Percentiles rank a stretch among this genome's conserved stretches.
phyloP scores from a whole-genome alignment of 1,140 invertebrate species.

The Drosophila leontia region DNA sequence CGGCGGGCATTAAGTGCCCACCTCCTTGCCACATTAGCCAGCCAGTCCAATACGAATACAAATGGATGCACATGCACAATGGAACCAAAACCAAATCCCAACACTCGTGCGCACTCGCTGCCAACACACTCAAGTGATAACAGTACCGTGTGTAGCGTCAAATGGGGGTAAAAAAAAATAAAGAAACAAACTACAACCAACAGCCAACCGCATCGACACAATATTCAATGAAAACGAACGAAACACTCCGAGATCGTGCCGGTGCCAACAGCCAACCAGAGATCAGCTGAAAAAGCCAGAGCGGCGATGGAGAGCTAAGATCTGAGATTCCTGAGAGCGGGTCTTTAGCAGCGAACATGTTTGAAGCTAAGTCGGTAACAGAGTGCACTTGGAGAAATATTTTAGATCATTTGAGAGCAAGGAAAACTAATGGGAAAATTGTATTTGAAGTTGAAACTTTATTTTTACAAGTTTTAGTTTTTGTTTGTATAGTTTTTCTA shows the following conservation, averaged over 20 bases:
- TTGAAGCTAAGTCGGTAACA: constrained; percentile 32
- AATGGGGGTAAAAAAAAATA: constrained; percentile 25
- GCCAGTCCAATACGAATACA: constrained; percentile 65
- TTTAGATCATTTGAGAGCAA: not conserved
- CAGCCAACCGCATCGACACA: constrained; percentile 78
- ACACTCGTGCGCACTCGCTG: constrained; percentile 9
- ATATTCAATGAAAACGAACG: constrained; percentile 80
- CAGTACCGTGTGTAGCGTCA: constrained; percentile 74
- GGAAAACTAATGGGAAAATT: not conserved
- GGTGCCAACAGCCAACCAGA: constrained; percentile 73
- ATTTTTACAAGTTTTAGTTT: too few relatives aligned
- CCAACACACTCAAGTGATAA: constrained; percentile 61
- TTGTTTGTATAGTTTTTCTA: too few relatives aligned
- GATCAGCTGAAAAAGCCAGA: constrained; percentile 42
- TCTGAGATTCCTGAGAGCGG: not conserved
- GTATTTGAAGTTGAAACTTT: not conserved
- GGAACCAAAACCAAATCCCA: constrained; percentile 43
- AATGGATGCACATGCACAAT: constrained; percentile 80
- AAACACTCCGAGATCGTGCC: constrained; percentile 67
- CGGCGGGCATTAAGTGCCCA: constrained; percentile 74
- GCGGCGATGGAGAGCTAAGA: constrained; percentile 10
- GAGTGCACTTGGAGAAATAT: constrained; percentile 25
- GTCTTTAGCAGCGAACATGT: constrained; percentile 38
- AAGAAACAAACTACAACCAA: constrained; percentile 45
- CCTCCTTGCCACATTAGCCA: constrained; percentile 75